These are phyloP conservation scores for Empidonax alnorum DNA, from an alignment of 2,113 vertebrate species.

Conservation along the genomic window DNA sequence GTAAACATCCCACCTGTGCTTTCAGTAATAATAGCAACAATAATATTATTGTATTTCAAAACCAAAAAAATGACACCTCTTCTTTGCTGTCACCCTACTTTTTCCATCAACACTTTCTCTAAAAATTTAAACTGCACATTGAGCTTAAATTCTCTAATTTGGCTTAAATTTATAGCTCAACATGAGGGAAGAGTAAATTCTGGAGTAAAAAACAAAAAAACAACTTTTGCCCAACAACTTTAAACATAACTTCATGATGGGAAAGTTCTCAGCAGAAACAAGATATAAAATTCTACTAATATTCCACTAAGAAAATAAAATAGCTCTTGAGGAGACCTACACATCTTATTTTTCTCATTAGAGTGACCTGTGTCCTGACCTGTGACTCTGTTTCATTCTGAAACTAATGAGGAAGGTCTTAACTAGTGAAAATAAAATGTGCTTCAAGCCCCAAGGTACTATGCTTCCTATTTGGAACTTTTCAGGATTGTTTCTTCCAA, in stretches of 20 bases:
- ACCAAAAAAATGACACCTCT: fast-evolving
- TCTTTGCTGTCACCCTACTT: neutral
- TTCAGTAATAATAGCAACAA: neutral
- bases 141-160: neutral
- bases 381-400: neutral
- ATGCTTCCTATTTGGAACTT: neutral
- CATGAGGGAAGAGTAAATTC: neutral
- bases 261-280: neutral
- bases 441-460: neutral
- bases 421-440: neutral
- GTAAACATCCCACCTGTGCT: neutral
- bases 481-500: neutral
- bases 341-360: neutral
- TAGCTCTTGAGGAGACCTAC: neutral
- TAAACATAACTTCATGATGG: neutral
- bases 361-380: neutral
- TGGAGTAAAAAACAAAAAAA: neutral
- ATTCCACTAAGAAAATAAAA: neutral
- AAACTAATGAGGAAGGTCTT: slow-evolving; percentile 2
- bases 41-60: neutral
- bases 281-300: neutral
- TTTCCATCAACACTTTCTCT: neutral
- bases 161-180: neutral
- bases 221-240: neutral
- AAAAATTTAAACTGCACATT: neutral